These are phyloP conservation scores for Clistopyga incitator DNA, from an alignment of 2,888 invertebrate genomes.

Conservation along the genomic window DNA sequence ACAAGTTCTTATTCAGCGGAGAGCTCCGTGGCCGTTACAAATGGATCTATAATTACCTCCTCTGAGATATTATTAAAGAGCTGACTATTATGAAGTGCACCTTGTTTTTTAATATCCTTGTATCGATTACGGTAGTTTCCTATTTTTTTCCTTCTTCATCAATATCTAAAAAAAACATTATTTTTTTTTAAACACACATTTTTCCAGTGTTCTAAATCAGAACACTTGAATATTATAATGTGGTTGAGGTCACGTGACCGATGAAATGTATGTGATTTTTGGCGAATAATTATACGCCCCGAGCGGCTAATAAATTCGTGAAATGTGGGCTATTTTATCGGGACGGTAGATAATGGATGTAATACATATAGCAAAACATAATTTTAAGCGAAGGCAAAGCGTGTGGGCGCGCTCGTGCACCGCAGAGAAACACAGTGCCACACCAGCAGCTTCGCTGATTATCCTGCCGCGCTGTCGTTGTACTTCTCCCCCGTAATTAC, in stretches of 20 bases:
- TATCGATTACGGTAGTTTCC: too few relatives aligned
- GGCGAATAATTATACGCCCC: background rate
- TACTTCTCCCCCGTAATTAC: slow-evolving; percentile 73
- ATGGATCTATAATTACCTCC: background rate
- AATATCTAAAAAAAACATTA: too few relatives aligned
- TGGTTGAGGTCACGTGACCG: background rate
- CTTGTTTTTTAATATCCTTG: background rate
- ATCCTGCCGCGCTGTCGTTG: slow-evolving; percentile 41
- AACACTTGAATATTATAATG: background rate
- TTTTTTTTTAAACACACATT: too few relatives aligned
- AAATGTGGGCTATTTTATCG: background rate
- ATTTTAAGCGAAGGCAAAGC: slow-evolving; percentile 16
- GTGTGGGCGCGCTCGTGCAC: background rate
- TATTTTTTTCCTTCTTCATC: too few relatives aligned
- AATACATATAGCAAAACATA: slow-evolving; percentile 12
- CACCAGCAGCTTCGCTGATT: slow-evolving; percentile 45
- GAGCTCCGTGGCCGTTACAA: background rate
- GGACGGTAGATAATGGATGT: slow-evolving; percentile 6
- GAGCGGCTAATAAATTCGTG: background rate
- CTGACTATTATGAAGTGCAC: background rate
- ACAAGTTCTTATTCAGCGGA: background rate
- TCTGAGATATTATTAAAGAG: background rate
- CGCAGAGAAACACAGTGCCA: slow-evolving; percentile 32
- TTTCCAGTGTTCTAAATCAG: background rate
- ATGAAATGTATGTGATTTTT: background rate